These are phyloP conservation scores for Parambassis ranga DNA, from an alignment of 2,797 vertebrate genomes.

Conservation along the genomic window DNA sequence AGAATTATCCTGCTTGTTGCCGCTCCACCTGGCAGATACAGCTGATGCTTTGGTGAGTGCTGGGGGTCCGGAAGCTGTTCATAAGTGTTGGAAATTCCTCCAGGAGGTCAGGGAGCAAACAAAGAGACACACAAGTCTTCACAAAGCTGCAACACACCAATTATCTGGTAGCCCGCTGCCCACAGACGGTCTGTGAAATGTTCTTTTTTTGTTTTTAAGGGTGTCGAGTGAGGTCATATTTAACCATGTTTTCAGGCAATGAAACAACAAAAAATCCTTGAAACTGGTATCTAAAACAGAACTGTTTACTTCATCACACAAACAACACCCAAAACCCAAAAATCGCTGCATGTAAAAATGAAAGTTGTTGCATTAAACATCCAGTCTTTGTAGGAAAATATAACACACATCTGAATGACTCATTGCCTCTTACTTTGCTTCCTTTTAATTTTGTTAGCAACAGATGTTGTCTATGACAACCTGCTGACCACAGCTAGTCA, in stretches of 20 bases:
- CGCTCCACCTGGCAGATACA: conserved; percentile 4
- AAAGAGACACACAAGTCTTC: conserved; percentile 18
- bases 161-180: no score
- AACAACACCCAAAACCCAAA: not conserved
- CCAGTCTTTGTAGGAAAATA: not conserved
- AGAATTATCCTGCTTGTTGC: conserved; percentile 8
- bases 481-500: not conserved
- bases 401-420: conserved; percentile 2
- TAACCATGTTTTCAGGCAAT: no score
- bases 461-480: conserved; percentile 16
- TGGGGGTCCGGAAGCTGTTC: conserved; percentile 6
- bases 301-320: not conserved
- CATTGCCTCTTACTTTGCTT: not conserved
- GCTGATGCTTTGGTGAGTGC: not conserved
- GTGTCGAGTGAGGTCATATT: no score
- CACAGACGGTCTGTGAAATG: no score
- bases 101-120: conserved; percentile 1
- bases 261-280: no score
- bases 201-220: not conserved
- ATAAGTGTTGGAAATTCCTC: conserved; percentile 25
- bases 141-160: no score
- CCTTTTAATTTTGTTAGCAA: conserved; percentile 29
- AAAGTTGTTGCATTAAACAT: not conserved
- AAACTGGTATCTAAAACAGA: no score
- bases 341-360: not conserved